Evolutionary conservation across 1,140 invertebrate species (phyloP), one percentile per base, ranked within the genome.

Genomic region (Tribolium castaneum): DNA sequence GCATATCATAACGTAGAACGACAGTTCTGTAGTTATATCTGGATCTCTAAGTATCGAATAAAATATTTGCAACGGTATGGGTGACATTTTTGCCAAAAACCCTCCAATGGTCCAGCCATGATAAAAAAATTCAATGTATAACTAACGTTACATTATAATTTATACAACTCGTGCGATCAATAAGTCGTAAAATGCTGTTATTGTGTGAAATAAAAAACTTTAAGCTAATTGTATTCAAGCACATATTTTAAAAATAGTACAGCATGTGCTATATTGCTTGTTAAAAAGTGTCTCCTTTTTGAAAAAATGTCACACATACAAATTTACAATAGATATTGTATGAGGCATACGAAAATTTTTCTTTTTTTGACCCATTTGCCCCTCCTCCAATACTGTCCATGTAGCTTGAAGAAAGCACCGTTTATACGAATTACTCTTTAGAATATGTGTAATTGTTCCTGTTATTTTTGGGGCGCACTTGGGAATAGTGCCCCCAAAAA

Each of bases 361-460:
- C 34, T 75, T 80, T 80, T 80, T 76, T 75, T 75, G 76, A 82
- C 81, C 82, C 81, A 75, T 83, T 82, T 80, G 83, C 85, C 86
- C 86, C 83, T 85, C 84, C 85, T 81, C 77, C 78, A 73, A 82
- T 83, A 83, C 84, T 82, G 82, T 86, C 83, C 85, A 82, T 85
- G 78, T 84, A 86, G 85, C 85, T 86, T 85, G 85, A 86, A 85
- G 84, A 86, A 86, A 86, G 85, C 85, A 86, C 84, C 85, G 83
- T 85, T 80, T 78, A 80, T 71, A 81, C 70, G 76, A 81, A 81
- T 72, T 77, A 82, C 78, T 83, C 78, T 81, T 81, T 80, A 80
- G 76, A 80, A 78, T 81, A 79, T 80, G 76, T 16, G 52, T 5
- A 51, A 19, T 72, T 72, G 12, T 12, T 22, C 50, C 6, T 5